Conservation (phyloP, 1,140 invertebrate genomes). For the Drosophila truncata region DNA sequence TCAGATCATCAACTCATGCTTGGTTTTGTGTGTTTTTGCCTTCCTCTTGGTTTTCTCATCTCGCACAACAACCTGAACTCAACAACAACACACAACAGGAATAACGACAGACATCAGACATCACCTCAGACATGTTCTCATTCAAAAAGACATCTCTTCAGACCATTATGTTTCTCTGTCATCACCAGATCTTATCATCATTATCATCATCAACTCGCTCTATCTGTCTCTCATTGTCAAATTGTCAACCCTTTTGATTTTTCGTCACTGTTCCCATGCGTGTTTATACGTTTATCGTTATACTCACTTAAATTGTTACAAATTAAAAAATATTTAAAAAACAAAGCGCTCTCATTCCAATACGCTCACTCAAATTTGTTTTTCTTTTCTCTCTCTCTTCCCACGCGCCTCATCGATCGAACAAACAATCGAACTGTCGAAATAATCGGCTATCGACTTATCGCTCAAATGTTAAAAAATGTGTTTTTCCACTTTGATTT, state of each 20-base stretch:
- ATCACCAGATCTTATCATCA: conserved; percentile 31
- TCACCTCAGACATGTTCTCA: conserved; percentile 42
- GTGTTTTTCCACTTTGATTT: conserved; percentile 52
- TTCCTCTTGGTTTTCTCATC: conserved; percentile 33
- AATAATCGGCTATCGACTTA: conserved; percentile 26
- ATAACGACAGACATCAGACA: conserved; percentile 24
- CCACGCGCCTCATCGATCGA: conserved; percentile 78
- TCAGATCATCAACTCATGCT: conserved; percentile 28
- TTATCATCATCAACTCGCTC: conserved; percentile 5
- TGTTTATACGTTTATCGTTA: conserved; percentile 71
- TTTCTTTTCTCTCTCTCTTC: conserved; percentile 78
- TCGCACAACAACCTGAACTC: conserved; percentile 10
- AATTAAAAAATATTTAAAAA: conserved; percentile 34
- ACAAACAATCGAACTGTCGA: conserved; percentile 53
- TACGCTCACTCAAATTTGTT: conserved; percentile 76
- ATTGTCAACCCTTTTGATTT: conserved; percentile 59
- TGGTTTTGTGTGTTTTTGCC: conserved; percentile 16
- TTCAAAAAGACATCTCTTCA: conserved; percentile 35
- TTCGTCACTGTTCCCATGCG: conserved; percentile 67
- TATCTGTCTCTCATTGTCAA: conserved; percentile 50
- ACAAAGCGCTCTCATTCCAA: conserved; percentile 58
- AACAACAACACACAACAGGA: conserved; percentile 36
- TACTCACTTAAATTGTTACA: conserved; percentile 47
- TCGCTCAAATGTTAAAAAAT: conserved; percentile 43
- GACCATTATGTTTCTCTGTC: conserved; percentile 52